Evolutionary conservation across 2,797 vertebrate genomes (phyloP).

Genomic region (Orestias chungarensis): DNA sequence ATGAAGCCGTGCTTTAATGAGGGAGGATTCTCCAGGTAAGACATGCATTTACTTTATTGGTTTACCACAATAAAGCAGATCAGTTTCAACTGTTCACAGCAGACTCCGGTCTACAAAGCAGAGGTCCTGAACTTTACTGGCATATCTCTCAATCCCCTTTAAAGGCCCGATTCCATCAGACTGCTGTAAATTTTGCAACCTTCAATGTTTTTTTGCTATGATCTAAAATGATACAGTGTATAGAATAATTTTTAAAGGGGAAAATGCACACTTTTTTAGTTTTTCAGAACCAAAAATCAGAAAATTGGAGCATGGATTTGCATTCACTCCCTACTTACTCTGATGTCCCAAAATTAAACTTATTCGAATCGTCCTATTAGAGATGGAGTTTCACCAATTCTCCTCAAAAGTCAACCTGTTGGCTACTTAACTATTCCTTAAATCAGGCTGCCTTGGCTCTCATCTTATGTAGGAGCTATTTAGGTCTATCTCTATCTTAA

Average conservation of each 20-base stretch:
- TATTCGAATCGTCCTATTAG: background rate
- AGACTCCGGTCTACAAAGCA: conserved; percentile 40
- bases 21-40: conserved; percentile 9
- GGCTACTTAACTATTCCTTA: no score
- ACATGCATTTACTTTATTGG: background rate
- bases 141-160: conserved; percentile 42
- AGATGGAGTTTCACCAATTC: background rate
- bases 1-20: background rate
- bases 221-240: background rate
- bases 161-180: conserved; percentile 51
- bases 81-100: conserved; percentile 43
- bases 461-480: background rate
- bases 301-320: background rate
- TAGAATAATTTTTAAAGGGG: background rate
- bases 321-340: background rate
- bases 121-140: conserved; percentile 52
- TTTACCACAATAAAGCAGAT: conserved; percentile 38
- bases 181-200: background rate
- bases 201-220: background rate
- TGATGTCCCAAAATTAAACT: background rate
- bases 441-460: background rate
- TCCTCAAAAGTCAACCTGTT: no score
- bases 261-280: background rate
- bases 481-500: background rate
- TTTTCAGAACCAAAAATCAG: background rate